phyloP scores from a whole-genome alignment of 2,888 invertebrate genomes.

The Perizoma affinitatum region DNA sequence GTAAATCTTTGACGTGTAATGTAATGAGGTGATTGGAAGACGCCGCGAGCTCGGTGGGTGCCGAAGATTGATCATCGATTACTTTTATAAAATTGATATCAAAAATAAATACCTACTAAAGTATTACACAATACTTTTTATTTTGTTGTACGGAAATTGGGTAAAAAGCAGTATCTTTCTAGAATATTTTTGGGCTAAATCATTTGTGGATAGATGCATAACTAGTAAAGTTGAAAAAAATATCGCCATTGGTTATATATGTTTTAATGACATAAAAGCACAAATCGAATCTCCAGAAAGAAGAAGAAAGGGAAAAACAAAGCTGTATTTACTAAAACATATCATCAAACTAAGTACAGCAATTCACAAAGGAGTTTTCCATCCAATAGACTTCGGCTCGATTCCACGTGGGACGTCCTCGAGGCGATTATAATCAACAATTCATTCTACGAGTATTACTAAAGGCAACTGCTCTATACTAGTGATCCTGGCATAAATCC shows the following conservation, averaged over 20 bases:
- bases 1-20: constrained; percentile 62
- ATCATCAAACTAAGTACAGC: constrained; percentile 3
- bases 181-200: too few relatives aligned
- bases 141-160: too few relatives aligned
- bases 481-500: constrained; percentile 73
- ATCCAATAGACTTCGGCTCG: constrained; percentile 11
- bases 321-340: not conserved
- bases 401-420: constrained; percentile 40
- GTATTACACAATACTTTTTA: not conserved
- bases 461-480: constrained; percentile 53
- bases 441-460: constrained; percentile 51
- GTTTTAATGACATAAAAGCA: too few relatives aligned
- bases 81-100: constrained; percentile 43
- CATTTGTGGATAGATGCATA: too few relatives aligned
- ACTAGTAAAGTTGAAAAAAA: too few relatives aligned
- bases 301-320: too few relatives aligned
- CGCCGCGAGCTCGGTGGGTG: constrained; percentile 50
- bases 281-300: too few relatives aligned
- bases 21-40: constrained; percentile 64
- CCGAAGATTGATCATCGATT: constrained; percentile 51
- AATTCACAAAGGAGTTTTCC: constrained; percentile 12
- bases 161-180: too few relatives aligned
- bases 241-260: too few relatives aligned
- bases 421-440: constrained; percentile 57
- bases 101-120: constrained; percentile 20